Percentiles rank a stretch among this genome's conserved stretches.
phyloP scores from a whole-genome alignment of 2,888 invertebrate genomes.

The Drosophila testacea region DNA sequence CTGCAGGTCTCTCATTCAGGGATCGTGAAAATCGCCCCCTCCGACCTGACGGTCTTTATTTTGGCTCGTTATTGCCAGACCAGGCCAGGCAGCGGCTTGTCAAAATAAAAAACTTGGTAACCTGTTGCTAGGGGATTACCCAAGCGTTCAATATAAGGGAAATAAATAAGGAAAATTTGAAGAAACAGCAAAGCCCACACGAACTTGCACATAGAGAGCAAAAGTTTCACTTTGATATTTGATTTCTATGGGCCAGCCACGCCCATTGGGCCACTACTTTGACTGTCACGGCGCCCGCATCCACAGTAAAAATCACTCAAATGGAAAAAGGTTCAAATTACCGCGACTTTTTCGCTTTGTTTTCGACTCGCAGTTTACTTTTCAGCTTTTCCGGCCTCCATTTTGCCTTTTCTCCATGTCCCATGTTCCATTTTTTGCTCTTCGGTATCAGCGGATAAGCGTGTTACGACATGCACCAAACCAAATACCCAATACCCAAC shows the following conservation, averaged over 20 bases:
- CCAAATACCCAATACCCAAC: slow-evolving; percentile 45
- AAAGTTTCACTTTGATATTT: slow-evolving; percentile 72
- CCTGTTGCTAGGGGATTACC: slow-evolving; percentile 76
- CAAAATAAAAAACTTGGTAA: slow-evolving; percentile 71
- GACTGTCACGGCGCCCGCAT: slow-evolving; percentile 33
- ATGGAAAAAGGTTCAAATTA: slow-evolving; percentile 81
- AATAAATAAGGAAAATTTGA: slow-evolving; percentile 8
- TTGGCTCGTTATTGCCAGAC: slow-evolving; percentile 24
- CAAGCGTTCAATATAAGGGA: slow-evolving; percentile 40
- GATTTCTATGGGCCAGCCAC: slow-evolving; percentile 57
- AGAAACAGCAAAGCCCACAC: slow-evolving; percentile 11
- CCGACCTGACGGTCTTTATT: slow-evolving; percentile 29
- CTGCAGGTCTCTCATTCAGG: slow-evolving; percentile 50
- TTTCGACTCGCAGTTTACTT: slow-evolving; percentile 61
- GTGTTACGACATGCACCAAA: slow-evolving; percentile 30
- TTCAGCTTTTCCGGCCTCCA: slow-evolving; percentile 58
- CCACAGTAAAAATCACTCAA: slow-evolving; percentile 63
- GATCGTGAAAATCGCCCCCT: not conserved
- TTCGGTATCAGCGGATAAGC: slow-evolving; percentile 47
- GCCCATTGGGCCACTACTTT: slow-evolving; percentile 19
- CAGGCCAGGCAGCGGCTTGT: slow-evolving; percentile 39
- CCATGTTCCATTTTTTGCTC: slow-evolving; percentile 37
- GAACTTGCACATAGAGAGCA: slow-evolving; percentile 1
- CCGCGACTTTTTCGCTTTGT: slow-evolving; percentile 62
- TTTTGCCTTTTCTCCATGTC: slow-evolving; percentile 29